Base-by-base conservation (phyloP, 2,888 invertebrate genomes). In the Macaria notata region DNA sequence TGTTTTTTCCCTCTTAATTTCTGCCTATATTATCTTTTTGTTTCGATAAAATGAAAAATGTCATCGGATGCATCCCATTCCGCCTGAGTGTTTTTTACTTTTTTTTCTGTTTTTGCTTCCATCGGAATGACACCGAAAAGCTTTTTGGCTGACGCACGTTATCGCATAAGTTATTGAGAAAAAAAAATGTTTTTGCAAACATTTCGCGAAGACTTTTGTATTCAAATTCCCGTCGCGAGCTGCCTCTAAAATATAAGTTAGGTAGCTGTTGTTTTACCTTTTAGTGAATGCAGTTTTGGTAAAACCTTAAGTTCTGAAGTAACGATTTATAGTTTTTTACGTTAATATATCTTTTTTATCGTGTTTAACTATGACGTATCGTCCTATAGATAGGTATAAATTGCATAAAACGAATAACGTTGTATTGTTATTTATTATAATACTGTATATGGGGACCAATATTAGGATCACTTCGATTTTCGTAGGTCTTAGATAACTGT, bases 131-230 rank as follows among this genome's bases (percentile, higher is more conserved):
- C 91, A 91, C 88, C 83, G 88, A 89, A 90, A 91, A 84, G 91
- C 91, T 91, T 84, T 90, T 89, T 88, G 87, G 80, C 79, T 76
- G 83, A 79, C 83, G 79, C 66, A 76, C 76, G 82, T 88, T 90
- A 90, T 88, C 90, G 80, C 69, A 70, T 71, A 73, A 72, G 75
- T 76, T 78, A 75, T 77, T 70, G 72, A 71, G 64, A 65, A 79
- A 83, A 85, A 82, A 81, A 75, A 58, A 47, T 45, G 71, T 73
- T 76, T 58, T 73, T 66, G 79, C 81, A 66, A 72, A 72, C 66
- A 68, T 67, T 56, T 73, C 65, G 73, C 73, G 56, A 45, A 54
- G 62, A 78, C 81, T 78, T 84, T 85, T 83, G 81, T 83, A 82
- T 86, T 84, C 78, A 83, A 83, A 84, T 84, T 75, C 71, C 65